Evolutionary conservation across 2,888 invertebrate genomes (phyloP), one percentile per base, ranked within the genome.

Genomic region (Elysia crispata): DNA sequence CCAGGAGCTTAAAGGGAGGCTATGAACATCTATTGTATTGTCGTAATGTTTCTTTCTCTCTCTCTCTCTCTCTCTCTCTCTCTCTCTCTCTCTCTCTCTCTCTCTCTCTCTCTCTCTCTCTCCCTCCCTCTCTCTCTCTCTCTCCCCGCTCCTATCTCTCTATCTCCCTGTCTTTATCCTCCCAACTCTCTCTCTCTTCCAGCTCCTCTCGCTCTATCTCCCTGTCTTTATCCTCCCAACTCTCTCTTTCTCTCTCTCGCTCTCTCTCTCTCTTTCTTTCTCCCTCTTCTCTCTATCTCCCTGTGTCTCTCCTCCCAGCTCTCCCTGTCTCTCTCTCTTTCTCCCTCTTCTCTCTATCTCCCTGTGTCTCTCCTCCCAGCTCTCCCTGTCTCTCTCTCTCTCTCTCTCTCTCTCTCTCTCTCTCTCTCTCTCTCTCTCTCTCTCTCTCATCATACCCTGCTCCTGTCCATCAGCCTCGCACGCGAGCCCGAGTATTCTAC

Each of bases 361-460:
- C n/a, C n/a, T n/a, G n/a, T n/a, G n/a, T n/a, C n/a, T 41, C 3
- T 11, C 41, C 11, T 41, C 11, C 3, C 41, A 41, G 5, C 41
- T 66, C 67, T 67, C 67, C n/a, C 8, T 76, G 41, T 66, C 49
- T 76, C 25, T 76, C 49, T 76, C n/a, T n/a, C n/a, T n/a, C n/a
- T n/a, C n/a, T n/a, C n/a, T n/a, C n/a, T n/a, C n/a, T n/a, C n/a
- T n/a, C n/a, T n/a, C n/a, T n/a, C n/a, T n/a, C n/a, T n/a, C n/a
- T n/a, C n/a, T n/a, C n/a, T n/a, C n/a, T n/a, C n/a, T n/a, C n/a
- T n/a, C n/a, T n/a, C n/a, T n/a, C 49, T 76, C 49, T 28, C 66
- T 28, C 66, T 28, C 25, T 28, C 76, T 28, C 3, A 41, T 41
- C 41, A 41, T 41, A 6, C 41, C 41, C 41, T 41, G 41, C 41